A percentile compares a stretch with the other conserved stretches of the same genome.
Evolutionary conservation across 2,797 vertebrate genomes (phyloP).

Genomic region (Neopelma chrysocephalum): DNA sequence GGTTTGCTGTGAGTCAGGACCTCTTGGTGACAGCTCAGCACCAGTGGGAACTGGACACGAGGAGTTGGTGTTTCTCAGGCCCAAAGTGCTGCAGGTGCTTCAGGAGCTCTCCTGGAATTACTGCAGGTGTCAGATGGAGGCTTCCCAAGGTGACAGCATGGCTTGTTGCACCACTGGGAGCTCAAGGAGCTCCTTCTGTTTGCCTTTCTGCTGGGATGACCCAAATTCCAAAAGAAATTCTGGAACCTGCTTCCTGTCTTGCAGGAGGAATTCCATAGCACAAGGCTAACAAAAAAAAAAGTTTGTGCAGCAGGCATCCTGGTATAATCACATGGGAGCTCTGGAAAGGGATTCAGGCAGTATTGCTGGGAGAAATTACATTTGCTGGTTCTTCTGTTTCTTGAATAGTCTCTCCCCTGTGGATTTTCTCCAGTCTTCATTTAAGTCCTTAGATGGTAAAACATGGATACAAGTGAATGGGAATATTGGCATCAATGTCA

Average conservation of each 20-base stretch:
- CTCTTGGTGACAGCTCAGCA: neutral
- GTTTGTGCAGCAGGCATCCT: neutral
- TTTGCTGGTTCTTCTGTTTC: neutral
- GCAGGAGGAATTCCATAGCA: neutral
- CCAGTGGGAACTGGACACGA: neutral
- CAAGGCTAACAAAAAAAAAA: neutral
- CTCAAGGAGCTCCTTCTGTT: neutral
- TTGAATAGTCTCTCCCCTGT: neutral
- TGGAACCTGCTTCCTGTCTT: neutral
- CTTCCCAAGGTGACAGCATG: neutral
- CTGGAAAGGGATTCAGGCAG: neutral
- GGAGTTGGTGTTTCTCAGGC: neutral
- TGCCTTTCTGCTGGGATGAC: neutral
- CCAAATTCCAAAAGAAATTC: neutral
- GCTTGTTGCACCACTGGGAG: neutral
- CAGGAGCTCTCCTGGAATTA: neutral
- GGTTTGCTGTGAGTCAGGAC: neutral
- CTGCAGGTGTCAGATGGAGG: neutral
- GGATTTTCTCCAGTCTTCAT: neutral
- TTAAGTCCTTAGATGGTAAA: conserved; percentile 1
- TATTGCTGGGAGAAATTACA: neutral
- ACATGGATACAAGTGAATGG: neutral
- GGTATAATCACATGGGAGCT: neutral
- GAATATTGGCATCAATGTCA: neutral
- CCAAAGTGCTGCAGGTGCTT: neutral